Base-by-base conservation (phyloP, 2,797 vertebrate species). In the Phrynocephalus guinanensis region DNA sequence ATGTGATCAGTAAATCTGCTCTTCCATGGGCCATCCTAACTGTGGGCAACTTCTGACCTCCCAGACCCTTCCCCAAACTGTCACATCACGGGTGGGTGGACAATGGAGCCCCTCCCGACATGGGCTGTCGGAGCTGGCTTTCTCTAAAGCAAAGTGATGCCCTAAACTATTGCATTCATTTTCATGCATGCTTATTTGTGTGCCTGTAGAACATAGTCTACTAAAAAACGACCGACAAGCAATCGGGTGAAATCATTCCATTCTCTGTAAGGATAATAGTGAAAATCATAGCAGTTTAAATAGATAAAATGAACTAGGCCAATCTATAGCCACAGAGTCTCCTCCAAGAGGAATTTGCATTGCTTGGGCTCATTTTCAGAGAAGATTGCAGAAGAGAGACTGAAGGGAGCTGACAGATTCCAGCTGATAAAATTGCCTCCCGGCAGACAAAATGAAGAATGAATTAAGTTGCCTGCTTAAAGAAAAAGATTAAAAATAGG, bases 261-360 rank as follows among this genome's bases (percentile, higher is more conserved):
- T 88, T 68, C 60, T 88, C 71, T 81, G 83, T 56, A 60, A 85
- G 87, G 63, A 82, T 85, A 88, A 76, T 82, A 79, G 83, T 85
- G 52, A 50, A 81, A 85, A 88, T 82, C 30, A 77, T 56, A 68
- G 79, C 44, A 38, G 18, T 60, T 82, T 82, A 76, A 85, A 68
- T 81, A 52, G 48, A 75, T 85, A 85, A 38, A 85, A 82, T 50
- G 71, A 75, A 48, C 38, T 6, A 75, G 76, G 72, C 44, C 33
- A 68, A 75, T 85, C 60, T 75, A n/a, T 76, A 82, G 60, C 78
- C 60, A 85, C 60, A 88, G 48, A 75, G 48, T 13, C 56, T 80
- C 81, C 52, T 81, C 72, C 71, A 85, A 70, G 8, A 70, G 28
- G 33, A 20, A 79, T 79, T 84, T 88, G 33, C 50, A 83, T 33